Percentiles rank a stretch among this genome's conserved stretches.
phyloP scores from a whole-genome alignment of 2,113 vertebrate genomes.

The Ammodytes dubius region DNA sequence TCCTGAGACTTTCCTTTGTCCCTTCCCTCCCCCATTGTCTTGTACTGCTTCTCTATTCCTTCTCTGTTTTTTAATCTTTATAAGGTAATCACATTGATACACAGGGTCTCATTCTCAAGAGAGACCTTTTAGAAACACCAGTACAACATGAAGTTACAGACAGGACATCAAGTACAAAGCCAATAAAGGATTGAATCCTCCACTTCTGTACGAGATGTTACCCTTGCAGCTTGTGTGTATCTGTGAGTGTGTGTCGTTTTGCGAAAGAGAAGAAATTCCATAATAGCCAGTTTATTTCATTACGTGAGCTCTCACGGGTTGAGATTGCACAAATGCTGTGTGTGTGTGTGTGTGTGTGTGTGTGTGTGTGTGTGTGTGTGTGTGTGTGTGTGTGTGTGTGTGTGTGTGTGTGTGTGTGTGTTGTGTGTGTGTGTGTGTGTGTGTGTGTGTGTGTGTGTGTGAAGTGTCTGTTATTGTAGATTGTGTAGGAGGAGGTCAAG shows the following conservation, averaged over 20 bases:
- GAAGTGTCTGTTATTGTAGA: slow-evolving; percentile 19
- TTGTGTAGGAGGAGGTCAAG: slow-evolving; percentile 52
- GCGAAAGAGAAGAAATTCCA: slow-evolving; percentile 42
- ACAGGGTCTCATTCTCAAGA: too few relatives aligned
- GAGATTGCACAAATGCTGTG: not conserved
- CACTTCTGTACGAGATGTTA: slow-evolving; percentile 6
- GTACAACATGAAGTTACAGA: too few relatives aligned
- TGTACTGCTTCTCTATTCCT: not conserved
- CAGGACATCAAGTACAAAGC: too few relatives aligned
- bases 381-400: not conserved
- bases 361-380: not conserved
- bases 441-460: slow-evolving; percentile 5
- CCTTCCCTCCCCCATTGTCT: slow-evolving; percentile 23
- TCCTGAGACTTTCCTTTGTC: slow-evolving; percentile 39
- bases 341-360: not conserved
- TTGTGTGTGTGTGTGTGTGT: not conserved
- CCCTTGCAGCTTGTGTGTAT: not conserved
- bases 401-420: not conserved
- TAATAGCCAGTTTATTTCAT: slow-evolving; percentile 56
- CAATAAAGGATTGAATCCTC: not conserved
- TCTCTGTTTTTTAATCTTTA: not conserved
- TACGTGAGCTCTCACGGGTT: not conserved
- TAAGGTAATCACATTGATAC: too few relatives aligned
- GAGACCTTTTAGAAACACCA: too few relatives aligned
- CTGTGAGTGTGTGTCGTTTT: slow-evolving; percentile 24